Evolutionary conservation across 2,113 vertebrate species (phyloP), one percentile per base, ranked within the genome.

Genomic region (Sitta europaea): DNA sequence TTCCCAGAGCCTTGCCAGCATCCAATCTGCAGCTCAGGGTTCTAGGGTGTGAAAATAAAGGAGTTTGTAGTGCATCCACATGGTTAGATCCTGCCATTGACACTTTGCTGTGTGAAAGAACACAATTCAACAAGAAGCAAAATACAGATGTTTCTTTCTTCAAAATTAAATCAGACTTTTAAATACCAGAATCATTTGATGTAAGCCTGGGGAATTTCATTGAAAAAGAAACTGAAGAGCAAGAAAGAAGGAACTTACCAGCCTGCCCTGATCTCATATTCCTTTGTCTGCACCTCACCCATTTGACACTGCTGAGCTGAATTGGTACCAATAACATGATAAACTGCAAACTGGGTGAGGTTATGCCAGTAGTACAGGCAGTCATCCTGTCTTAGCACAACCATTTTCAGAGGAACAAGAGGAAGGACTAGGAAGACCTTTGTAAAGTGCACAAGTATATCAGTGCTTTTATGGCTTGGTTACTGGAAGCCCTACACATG

Each of bases 401-500:
- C 11, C 31, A 70, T 36, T 85, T 89, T 53, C 53, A 94, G 59
- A 71, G 36, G 19, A 83, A 21, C 40, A 88, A 87, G 80, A 76
- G 58, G 87, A 94, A 94, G 33, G 62, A 71, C 87, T 80, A 67
- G 66, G 53, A 95, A 95, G 81, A 92, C 72, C 72, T 96, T 90
- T 90, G 59, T 71, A 72, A 84, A n/a, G 33, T 77, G 47, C 71
- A 67, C 28, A 59, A 74, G 25, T 77, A 21, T 86, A 92, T 86
- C 91, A 92, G 42, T 71, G 36, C 31, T 91, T 95, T 97, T 92
- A 93, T 83, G 81, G 63, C 63, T 76, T 67, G 59, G 67, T 91
- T 84, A 86, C 92, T 95, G 81, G 82, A 91, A 96, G 48, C 29
- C 40, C 63, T 84, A 85, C 72, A 86, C 47, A 65, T 74, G 77